Percentiles rank a stretch among this genome's conserved stretches.
These are phyloP conservation scores for Salvator merianae DNA, from an alignment of 2,113 vertebrate species.

Conservation along the genomic window DNA sequence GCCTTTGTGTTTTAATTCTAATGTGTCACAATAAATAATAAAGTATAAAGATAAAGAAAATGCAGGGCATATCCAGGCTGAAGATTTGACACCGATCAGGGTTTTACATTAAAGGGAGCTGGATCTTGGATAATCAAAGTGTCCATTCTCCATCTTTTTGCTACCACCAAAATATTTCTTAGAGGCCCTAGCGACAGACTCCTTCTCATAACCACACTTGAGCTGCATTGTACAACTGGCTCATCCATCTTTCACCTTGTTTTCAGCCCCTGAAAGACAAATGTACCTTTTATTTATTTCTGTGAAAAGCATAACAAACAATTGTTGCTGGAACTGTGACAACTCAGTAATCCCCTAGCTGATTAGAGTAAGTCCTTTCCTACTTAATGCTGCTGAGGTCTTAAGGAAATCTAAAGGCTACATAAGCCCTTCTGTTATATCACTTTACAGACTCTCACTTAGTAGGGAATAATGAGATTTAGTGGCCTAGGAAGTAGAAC, in stretches of 20 bases:
- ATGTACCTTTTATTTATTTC: conserved; percentile 11
- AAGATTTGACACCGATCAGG: neutral
- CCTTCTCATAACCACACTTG: neutral
- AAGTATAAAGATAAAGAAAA: neutral
- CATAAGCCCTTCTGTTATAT: conserved; percentile 48
- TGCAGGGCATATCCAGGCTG: neutral
- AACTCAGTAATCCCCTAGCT: conserved; percentile 51
- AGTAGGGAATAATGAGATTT: neutral
- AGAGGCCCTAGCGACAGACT: neutral
- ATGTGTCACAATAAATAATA: neutral
- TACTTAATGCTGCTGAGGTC: conserved; percentile 56
- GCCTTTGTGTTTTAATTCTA: too few relatives aligned
- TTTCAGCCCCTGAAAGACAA: neutral
- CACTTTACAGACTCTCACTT: conserved; percentile 11
- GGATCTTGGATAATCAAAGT: neutral
- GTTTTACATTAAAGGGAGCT: neutral
- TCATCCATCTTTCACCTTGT: conserved; percentile 11
- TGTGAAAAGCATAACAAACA: conserved; percentile 41
- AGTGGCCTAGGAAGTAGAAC: accelerated
- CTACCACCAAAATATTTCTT: neutral
- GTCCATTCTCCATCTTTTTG: neutral
- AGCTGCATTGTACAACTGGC: neutral
- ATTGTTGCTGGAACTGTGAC: neutral
- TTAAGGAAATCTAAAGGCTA: conserved; percentile 45
- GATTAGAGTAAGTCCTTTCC: conserved; percentile 59